Evolutionary conservation across 1,140 invertebrate species (phyloP).

Genomic region (Homalodisca vitripennis): DNA sequence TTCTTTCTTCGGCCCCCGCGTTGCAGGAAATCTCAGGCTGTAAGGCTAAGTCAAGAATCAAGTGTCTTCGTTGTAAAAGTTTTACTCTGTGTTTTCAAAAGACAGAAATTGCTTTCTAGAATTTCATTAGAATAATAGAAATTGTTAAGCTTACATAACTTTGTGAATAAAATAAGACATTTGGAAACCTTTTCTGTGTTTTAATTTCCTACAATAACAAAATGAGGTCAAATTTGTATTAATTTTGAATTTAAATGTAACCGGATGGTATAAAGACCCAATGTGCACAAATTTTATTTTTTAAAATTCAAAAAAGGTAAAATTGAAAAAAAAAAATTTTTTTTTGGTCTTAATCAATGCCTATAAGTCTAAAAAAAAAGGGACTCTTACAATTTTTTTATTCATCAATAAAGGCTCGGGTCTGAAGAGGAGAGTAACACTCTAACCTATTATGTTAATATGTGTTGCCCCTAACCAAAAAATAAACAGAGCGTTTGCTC

Average conservation of each 20-base stretch:
- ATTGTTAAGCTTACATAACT: too few relatives aligned
- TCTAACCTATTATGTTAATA: too few relatives aligned
- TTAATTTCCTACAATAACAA: neutral
- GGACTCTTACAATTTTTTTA: neutral
- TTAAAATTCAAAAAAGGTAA: neutral
- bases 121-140: too few relatives aligned
- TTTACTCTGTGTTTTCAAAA: too few relatives aligned
- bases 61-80: too few relatives aligned
- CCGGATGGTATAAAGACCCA: neutral
- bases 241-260: neutral
- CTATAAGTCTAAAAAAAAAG: neutral
- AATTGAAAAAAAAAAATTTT: constrained; percentile 6
- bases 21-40: too few relatives aligned
- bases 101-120: too few relatives aligned
- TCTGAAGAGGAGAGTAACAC: neutral
- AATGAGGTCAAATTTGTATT: neutral
- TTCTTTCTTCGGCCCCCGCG: too few relatives aligned
- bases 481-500: too few relatives aligned
- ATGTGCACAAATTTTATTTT: neutral
- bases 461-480: too few relatives aligned
- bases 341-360: neutral
- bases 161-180: neutral
- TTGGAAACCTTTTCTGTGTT: neutral
- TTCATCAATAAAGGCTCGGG: neutral
- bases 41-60: too few relatives aligned